These are phyloP conservation scores for Nephrotoma guestfalica DNA, from an alignment of 2,888 invertebrate species.

Conservation along the genomic window DNA sequence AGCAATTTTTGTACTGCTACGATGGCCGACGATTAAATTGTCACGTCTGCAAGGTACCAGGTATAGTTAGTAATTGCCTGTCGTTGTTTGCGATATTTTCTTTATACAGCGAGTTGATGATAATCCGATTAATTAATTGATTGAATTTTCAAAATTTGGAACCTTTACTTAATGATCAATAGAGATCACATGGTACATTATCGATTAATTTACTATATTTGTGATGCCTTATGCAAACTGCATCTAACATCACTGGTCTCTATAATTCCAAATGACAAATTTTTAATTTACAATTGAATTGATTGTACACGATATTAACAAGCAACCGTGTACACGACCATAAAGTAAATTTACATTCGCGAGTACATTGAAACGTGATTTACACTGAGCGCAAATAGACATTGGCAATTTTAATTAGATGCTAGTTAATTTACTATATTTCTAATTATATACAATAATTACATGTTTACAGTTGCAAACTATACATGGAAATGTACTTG, in stretches of 20 bases:
- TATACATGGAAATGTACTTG: not conserved
- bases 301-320: not conserved
- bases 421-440: not conserved
- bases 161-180: not conserved
- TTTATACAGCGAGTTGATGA: too few relatives aligned
- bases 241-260: not conserved
- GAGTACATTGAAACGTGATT: not conserved
- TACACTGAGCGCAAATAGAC: not conserved
- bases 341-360: not conserved
- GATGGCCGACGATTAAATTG: too few relatives aligned
- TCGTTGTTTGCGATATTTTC: too few relatives aligned
- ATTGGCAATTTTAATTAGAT: not conserved
- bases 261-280: not conserved
- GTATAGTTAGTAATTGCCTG: too few relatives aligned
- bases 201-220: not conserved
- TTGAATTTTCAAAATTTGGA: not conserved
- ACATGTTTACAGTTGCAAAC: not conserved
- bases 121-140: too few relatives aligned
- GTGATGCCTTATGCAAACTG: not conserved
- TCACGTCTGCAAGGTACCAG: too few relatives aligned
- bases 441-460: not conserved
- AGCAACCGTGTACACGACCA: not conserved
- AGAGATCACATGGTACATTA: not conserved
- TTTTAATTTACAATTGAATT: not conserved
- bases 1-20: too few relatives aligned